phyloP scores from a whole-genome alignment of 2,797 vertebrate species.

The Petrocephalus sullivani region DNA sequence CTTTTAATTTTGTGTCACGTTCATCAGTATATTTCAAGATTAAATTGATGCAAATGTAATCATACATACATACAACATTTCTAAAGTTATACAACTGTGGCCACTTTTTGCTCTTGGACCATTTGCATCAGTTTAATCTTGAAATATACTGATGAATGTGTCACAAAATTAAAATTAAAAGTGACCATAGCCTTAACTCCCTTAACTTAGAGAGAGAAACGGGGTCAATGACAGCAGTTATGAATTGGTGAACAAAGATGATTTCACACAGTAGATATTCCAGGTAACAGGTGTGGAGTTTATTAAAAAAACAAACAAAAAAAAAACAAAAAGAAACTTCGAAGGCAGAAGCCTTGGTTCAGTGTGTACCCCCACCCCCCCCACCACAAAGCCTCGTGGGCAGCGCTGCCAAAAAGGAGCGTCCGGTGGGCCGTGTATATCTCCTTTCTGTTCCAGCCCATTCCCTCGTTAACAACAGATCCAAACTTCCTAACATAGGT shows the following conservation, averaged over 20 bases:
- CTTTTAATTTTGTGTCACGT: background rate
- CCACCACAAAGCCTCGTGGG: background rate
- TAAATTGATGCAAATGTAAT: background rate
- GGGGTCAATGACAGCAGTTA: background rate
- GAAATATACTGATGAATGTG: background rate
- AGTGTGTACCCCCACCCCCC: background rate
- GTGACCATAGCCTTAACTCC: background rate
- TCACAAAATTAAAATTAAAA: background rate
- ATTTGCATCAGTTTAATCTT: background rate
- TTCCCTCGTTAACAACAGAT: background rate
- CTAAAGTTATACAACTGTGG: background rate
- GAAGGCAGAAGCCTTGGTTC: background rate
- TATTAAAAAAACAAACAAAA: background rate
- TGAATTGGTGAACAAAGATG: background rate
- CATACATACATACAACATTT: background rate
- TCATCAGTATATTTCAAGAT: background rate
- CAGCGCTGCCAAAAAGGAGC: background rate
- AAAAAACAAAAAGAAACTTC: background rate
- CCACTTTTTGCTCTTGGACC: background rate
- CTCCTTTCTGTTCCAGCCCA: background rate
- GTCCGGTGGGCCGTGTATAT: background rate
- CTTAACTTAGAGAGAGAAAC: too few species aligned
- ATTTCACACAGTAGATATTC: conserved; percentile 6
- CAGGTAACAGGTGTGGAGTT: conserved; percentile 8
- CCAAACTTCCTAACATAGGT: background rate